Conservation (phyloP, 2,113 vertebrate genomes). For the Stomatorhinus ivindoensis region DNA sequence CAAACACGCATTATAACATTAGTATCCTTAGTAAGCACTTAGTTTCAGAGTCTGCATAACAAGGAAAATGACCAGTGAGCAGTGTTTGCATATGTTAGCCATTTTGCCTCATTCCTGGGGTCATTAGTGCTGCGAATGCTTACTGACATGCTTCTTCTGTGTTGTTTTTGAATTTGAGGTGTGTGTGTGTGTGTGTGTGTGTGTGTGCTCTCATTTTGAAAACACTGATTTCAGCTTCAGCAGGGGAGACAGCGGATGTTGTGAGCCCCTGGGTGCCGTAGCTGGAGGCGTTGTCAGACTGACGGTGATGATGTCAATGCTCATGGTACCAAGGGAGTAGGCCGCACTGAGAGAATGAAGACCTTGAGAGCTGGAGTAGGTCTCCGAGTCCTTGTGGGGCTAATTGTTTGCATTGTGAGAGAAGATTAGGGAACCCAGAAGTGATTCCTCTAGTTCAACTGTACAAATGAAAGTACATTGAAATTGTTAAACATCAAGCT, state of each 20-base stretch:
- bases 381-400: neutral
- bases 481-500: neutral
- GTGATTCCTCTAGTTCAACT: neutral
- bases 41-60: neutral
- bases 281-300: neutral
- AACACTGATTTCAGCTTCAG: neutral
- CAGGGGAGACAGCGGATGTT: neutral
- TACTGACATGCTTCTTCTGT: neutral
- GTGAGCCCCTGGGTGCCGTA: neutral
- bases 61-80: neutral
- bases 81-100: neutral
- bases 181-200: neutral
- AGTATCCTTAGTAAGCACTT: neutral
- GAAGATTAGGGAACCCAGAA: conserved; percentile 2
- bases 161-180: neutral
- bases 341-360: neutral
- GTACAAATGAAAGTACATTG: neutral
- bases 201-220: conserved; percentile 12
- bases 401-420: neutral
- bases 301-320: neutral
- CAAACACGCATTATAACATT: neutral
- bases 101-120: neutral
- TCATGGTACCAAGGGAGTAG: neutral
- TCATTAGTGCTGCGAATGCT: neutral
- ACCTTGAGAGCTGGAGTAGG: neutral